Evolutionary conservation across 2,888 invertebrate genomes (phyloP).

Genomic region (Ypsolopha sequella): DNA sequence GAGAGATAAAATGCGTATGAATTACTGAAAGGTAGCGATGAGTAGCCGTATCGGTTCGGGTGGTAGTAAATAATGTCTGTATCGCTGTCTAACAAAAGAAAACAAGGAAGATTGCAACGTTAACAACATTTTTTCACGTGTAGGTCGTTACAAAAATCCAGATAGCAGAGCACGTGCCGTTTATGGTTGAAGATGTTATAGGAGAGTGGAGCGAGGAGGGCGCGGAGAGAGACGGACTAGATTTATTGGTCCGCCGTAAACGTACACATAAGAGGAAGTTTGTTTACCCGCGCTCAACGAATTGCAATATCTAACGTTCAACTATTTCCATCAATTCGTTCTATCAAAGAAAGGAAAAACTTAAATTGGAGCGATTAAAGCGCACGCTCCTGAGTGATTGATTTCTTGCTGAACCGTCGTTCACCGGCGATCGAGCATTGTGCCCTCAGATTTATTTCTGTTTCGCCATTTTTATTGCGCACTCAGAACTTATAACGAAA

Average conservation of each 20-base stretch:
- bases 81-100: constrained; percentile 14
- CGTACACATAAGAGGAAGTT: constrained; percentile 43
- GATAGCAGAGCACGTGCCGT: constrained; percentile 51
- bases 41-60: constrained; percentile 16
- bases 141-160: constrained; percentile 47
- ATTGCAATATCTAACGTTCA: constrained; percentile 49
- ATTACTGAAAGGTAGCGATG: constrained; percentile 52
- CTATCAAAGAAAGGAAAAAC: constrained; percentile 48
- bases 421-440: constrained; percentile 32
- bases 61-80: constrained; percentile 26
- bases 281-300: constrained; percentile 38
- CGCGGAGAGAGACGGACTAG: constrained; percentile 41
- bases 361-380: constrained; percentile 59
- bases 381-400: constrained; percentile 43
- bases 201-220: constrained; percentile 19
- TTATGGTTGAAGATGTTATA: constrained; percentile 52
- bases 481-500: constrained; percentile 68
- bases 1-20: constrained; percentile 41
- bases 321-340: constrained; percentile 57
- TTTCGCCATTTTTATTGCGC: constrained; percentile 65
- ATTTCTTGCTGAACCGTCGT: constrained; percentile 33
- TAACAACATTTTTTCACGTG: constrained; percentile 46
- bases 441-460: constrained; percentile 61
- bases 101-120: constrained; percentile 30
- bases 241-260: constrained; percentile 53